These are phyloP conservation scores for Stichopus horrens DNA, from an alignment of 53 echinoderm and acorn worm genomes.

Conservation along the genomic window DNA sequence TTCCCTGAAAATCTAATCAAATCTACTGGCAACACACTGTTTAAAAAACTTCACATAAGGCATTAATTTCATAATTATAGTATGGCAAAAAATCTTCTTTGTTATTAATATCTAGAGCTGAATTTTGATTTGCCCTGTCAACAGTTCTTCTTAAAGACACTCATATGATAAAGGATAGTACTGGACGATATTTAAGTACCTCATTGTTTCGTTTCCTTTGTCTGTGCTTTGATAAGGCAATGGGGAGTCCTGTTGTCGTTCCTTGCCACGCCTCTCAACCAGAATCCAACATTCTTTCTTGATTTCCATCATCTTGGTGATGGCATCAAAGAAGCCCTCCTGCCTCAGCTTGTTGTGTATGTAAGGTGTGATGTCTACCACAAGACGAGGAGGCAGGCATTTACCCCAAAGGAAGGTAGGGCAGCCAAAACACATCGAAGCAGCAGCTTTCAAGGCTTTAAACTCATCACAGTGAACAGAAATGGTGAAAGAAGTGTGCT, in stretches of 20 bases:
- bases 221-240: too few species aligned
- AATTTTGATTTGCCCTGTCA: too few species aligned
- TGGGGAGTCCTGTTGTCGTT: not conserved
- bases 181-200: not conserved
- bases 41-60: too few species aligned
- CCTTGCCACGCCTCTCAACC: not conserved
- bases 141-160: not conserved
- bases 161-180: not conserved
- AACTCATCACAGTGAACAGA: not conserved
- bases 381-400: too few species aligned
- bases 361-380: not conserved
- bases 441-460: not conserved
- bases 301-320: not conserved
- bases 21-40: too few species aligned
- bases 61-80: too few species aligned
- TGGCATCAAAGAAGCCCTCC: not conserved
- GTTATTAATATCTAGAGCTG: too few species aligned
- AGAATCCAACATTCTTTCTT: conserved; percentile 36
- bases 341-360: conserved; percentile 3
- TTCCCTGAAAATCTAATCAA: too few species aligned
- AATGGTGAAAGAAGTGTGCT: not conserved
- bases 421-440: not conserved
- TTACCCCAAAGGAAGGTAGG: conserved; percentile 19
- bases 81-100: too few species aligned
- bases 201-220: too few species aligned